Evolutionary conservation across 2,797 vertebrate genomes (phyloP), one percentile per base, ranked within the genome.

Genomic region (Chelon auratus): DNA sequence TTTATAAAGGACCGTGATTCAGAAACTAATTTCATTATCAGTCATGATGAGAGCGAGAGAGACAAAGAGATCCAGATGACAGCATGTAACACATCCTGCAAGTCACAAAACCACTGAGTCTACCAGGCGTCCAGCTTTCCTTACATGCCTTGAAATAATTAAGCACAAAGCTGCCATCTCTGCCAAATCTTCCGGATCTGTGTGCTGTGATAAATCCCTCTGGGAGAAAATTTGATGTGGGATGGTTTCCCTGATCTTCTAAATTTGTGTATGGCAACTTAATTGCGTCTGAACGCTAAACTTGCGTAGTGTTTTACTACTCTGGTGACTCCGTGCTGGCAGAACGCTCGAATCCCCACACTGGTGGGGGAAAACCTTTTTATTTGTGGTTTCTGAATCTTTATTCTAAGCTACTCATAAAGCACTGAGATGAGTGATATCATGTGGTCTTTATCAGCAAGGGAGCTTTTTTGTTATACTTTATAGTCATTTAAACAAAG

Each of bases 361-460:
- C 62, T 85, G 75, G 72, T 74, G 81, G 80, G 78, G 82, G 80
- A 33, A 80, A 75, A 65, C 68, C 69, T 88, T 84, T 92, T 91
- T 85, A 92, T 91, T 93, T 89, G 91, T 87, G 90, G 89, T 89
- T 77, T 80, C 78, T 82, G 74, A 75, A 77, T 90, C 87, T 88
- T 90, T 86, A 85, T 86, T 92, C 82, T 80, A 65, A 65, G 73
- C 77, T 86, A 51, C 86, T 87, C 84, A 86, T 90, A 90, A 92
- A 92, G 83, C 56, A 58, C 55, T 8, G 52, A 78, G 89, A 91
- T 89, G 87, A 90, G 88, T 90, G 86, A 88, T 86, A 89, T 90
- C 88, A 91, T 91, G 86, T 92, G 89, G 87, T 78, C 50, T 85
- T 85, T 82, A 88, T 87, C 84, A 88, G 82, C 75, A 79, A 81